A percentile compares a stretch with the other conserved stretches of the same genome.
Conservation (phyloP, 2,888 invertebrate species). For the Polymixis lichenea region DNA sequence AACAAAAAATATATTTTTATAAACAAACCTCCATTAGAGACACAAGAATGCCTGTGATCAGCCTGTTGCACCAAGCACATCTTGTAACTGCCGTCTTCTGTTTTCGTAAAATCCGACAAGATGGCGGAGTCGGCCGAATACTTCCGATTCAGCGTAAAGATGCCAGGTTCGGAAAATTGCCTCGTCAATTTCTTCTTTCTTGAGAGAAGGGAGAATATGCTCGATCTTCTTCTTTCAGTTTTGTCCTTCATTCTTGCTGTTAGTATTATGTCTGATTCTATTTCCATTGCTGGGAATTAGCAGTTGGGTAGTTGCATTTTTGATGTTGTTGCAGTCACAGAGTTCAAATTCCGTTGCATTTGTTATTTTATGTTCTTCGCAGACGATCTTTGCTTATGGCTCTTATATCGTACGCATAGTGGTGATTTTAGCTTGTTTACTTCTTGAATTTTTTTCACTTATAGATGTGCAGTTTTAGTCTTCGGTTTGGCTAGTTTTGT, state of each 20-base stretch:
- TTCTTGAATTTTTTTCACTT: not conserved
- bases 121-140: conserved; percentile 84
- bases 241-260: conserved; percentile 78
- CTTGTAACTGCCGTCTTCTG: conserved; percentile 68
- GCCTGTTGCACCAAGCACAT: conserved; percentile 68
- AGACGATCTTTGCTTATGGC: not conserved
- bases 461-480: not conserved
- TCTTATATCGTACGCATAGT: not conserved
- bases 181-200: conserved; percentile 82
- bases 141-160: conserved; percentile 74
- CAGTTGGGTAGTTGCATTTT: not conserved
- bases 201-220: conserved; percentile 81
- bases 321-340: not conserved
- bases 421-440: not conserved
- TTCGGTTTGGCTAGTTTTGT: not conserved
- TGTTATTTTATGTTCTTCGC: not conserved
- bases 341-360: conserved; percentile 3
- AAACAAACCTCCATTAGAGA: conserved; percentile 76
- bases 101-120: conserved; percentile 76
- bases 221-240: conserved; percentile 78
- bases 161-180: conserved; percentile 81
- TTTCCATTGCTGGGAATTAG: conserved; percentile 71
- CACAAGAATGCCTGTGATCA: conserved; percentile 65
- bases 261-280: conserved; percentile 72
- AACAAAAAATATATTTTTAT: not conserved